Evolutionary conservation across 2,888 invertebrate genomes (phyloP), one percentile per base, ranked within the genome.

Genomic region (Leptogaster cylindrica): DNA sequence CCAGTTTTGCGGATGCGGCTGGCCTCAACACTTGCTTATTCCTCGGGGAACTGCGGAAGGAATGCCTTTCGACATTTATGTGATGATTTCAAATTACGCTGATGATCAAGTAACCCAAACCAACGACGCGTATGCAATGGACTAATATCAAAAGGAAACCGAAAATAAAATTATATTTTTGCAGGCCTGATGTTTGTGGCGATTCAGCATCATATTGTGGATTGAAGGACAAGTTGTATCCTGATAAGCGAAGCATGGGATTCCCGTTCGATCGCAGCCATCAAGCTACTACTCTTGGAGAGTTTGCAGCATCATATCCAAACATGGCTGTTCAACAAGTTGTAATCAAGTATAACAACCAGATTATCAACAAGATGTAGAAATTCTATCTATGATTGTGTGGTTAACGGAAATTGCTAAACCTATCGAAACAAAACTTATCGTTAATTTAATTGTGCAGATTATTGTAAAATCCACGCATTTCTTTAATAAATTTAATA

Each of bases 1-100:
- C 81, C 89, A 90, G 81, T 91, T 90, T 85, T 94, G 93, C 81
- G 93, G 93, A 69, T 94, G 93, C 75, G 92, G 93, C 58, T 93
- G 93, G 92, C 93, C 93, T 0, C 88, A 91, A 69, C 92, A 93
- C 79, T 85, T 93, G 86, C 83, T 92, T 4, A 72, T 91, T 31
- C 90, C 92, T 0, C 89, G 87, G 79, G 93, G 93, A 2, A 87
- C 78, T 3, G 75, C 83, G 0, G 82, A 84, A 67, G 92, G 92
- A 0, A 87, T 85, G 79, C 80, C 83, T 0, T 86, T 88, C 75
- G 87, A 90, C 72, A 81, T 92, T 39, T 92, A 91, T 77, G 88
- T 86, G 41, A 92, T 92, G 91, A 83, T 92, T 68, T 89, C 92
- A 66, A 86, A 92, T 79, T 89, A 87, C 79, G 81, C 79, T 2